Percentiles rank a stretch among this genome's conserved stretches.
These are phyloP conservation scores for Synergus umbraculus DNA, from an alignment of 2,888 invertebrate genomes.

Conservation along the genomic window DNA sequence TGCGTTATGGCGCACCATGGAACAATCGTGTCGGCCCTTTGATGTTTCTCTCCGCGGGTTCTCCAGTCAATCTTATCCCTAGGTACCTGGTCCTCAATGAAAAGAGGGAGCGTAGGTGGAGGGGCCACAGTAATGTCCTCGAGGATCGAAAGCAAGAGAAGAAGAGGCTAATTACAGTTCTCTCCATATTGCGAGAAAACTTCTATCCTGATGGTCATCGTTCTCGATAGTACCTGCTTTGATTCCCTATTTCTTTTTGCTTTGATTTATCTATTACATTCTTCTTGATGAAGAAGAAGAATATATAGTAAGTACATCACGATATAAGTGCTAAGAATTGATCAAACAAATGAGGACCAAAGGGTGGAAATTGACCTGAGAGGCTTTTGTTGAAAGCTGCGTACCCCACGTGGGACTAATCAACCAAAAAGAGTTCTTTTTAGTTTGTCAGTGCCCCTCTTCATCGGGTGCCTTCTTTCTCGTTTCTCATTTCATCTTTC, in stretches of 20 bases:
- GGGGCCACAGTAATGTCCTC: slow-evolving; percentile 58
- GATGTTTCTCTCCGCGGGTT: slow-evolving; percentile 23
- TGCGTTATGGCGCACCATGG: slow-evolving; percentile 28
- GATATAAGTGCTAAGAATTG: background rate
- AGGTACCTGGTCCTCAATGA: slow-evolving; percentile 1
- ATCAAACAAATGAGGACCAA: background rate
- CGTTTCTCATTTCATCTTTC: slow-evolving; percentile 45
- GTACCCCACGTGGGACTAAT: slow-evolving; percentile 17
- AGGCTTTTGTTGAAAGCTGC: background rate
- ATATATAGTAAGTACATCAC: background rate
- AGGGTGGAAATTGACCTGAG: slow-evolving; percentile 7
- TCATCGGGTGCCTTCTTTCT: slow-evolving; percentile 49
- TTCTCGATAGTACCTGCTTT: slow-evolving; percentile 67
- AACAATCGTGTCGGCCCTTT: slow-evolving; percentile 33
- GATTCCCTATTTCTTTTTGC: slow-evolving; percentile 53
- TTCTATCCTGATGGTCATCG: slow-evolving; percentile 66
- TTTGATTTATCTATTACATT: background rate
- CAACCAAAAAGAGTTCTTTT: slow-evolving; percentile 53
- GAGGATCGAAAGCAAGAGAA: slow-evolving; percentile 53
- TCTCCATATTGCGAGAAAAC: slow-evolving; percentile 55
- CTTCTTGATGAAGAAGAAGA: background rate
- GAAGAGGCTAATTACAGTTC: slow-evolving; percentile 66
- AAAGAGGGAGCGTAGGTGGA: slow-evolving; percentile 10
- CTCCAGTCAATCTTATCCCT: slow-evolving; percentile 22
- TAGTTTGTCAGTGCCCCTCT: slow-evolving; percentile 55